phyloP scores from a whole-genome alignment of 2,113 vertebrate species.

The Vidua macroura region DNA sequence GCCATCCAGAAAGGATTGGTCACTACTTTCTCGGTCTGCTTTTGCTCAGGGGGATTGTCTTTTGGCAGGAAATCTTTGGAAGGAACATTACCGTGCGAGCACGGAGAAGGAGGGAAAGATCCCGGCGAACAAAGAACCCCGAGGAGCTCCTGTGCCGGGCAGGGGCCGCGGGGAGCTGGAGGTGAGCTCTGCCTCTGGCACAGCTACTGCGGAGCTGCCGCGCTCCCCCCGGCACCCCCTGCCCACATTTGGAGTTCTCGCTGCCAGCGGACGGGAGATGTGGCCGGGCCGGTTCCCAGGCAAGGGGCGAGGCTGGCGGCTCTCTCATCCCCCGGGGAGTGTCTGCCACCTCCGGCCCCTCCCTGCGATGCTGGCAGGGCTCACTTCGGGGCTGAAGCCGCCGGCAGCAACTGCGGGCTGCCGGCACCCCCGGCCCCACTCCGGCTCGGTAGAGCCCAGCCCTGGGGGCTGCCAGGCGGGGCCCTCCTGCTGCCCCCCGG shows the following conservation, averaged over 20 bases:
- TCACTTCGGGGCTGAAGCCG: not conserved
- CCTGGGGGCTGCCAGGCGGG: not conserved
- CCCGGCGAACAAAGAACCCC: conserved; percentile 12
- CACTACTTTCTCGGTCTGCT: conserved; percentile 50
- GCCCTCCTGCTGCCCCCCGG: too few species aligned
- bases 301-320: not conserved
- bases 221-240: not conserved
- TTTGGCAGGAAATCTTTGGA: conserved; percentile 45
- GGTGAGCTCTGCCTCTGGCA: not conserved
- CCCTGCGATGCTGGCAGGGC: not conserved
- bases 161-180: not conserved
- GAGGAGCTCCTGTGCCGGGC: not conserved
- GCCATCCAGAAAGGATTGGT: conserved; percentile 72
- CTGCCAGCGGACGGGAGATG: not conserved
- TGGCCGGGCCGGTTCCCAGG: not conserved
- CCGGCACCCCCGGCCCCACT: not conserved
- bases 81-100: conserved; percentile 22
- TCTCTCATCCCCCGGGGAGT: not conserved
- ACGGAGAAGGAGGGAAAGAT: not conserved
- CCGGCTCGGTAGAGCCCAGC: not conserved
- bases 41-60: conserved; percentile 61
- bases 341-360: not conserved
- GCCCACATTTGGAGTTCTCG: not conserved
- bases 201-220: not conserved
- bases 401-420: not conserved